Conservation (phyloP, 2,797 vertebrate species). For the Babyrousa celebensis region DNA sequence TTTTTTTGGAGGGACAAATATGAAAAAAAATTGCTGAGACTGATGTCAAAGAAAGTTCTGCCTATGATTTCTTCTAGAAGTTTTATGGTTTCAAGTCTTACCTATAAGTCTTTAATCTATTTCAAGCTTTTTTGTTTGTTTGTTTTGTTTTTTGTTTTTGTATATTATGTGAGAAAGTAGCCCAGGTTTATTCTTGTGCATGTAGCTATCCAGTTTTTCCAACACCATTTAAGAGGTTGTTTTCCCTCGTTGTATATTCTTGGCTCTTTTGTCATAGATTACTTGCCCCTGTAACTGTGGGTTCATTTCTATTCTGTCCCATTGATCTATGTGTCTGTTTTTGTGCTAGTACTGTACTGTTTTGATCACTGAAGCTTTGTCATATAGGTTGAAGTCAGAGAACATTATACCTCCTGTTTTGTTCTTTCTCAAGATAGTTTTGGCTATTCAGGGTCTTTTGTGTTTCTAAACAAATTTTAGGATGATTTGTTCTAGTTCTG, state of each 20-base stretch:
- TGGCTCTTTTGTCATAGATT: background rate
- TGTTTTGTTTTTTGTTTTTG: background rate
- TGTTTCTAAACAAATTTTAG: background rate
- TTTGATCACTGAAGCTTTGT: background rate
- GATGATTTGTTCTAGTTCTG: background rate
- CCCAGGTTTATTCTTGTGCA: background rate
- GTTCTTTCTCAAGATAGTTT: background rate
- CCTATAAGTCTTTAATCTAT: background rate
- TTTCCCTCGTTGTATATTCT: background rate
- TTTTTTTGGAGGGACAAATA: background rate
- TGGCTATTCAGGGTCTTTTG: background rate
- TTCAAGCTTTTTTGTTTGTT: background rate
- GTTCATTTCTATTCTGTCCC: background rate
- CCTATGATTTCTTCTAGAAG: background rate
- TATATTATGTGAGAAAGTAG: background rate
- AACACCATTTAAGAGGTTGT: too few relatives aligned
- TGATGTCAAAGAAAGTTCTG: background rate
- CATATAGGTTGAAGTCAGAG: background rate
- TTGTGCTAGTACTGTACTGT: background rate
- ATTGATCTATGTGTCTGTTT: background rate
- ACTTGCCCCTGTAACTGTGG: background rate
- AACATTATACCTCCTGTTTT: background rate
- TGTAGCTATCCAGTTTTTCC: too few relatives aligned
- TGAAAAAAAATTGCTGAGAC: background rate
- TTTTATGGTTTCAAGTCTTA: background rate